Evolutionary conservation across 2,888 invertebrate genomes (phyloP).

Genomic region (Tortricodes alternella): DNA sequence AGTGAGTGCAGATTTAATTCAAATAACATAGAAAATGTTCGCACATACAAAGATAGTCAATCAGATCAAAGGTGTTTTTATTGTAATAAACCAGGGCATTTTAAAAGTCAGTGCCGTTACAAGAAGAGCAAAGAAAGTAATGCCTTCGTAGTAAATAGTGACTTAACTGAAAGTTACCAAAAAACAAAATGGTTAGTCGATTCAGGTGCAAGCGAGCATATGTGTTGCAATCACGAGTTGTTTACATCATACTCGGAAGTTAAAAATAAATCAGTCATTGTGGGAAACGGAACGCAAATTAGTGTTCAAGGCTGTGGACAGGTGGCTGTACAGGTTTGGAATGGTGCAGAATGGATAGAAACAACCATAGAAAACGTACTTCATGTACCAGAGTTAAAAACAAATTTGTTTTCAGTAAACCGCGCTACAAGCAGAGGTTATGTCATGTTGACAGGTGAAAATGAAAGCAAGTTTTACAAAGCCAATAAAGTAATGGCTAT

Average conservation of each 20-base stretch:
- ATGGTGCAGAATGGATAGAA: slow-evolving; percentile 37
- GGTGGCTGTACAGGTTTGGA: slow-evolving; percentile 34
- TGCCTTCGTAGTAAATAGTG: slow-evolving; percentile 32
- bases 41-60: neutral
- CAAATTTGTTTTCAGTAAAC: slow-evolving; percentile 37
- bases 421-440: slow-evolving; percentile 35
- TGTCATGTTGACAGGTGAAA: slow-evolving; percentile 35
- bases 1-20: slow-evolving; percentile 21
- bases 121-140: slow-evolving; percentile 29
- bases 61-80: slow-evolving; percentile 23
- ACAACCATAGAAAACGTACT: slow-evolving; percentile 39
- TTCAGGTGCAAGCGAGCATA: slow-evolving; percentile 37
- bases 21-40: neutral
- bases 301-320: slow-evolving; percentile 34
- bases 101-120: slow-evolving; percentile 24
- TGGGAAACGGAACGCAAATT: slow-evolving; percentile 35
- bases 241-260: slow-evolving; percentile 31
- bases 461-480: slow-evolving; percentile 21
- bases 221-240: slow-evolving; percentile 34
- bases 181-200: slow-evolving; percentile 37
- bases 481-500: slow-evolving; percentile 1
- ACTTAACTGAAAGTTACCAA: slow-evolving; percentile 4
- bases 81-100: slow-evolving; percentile 33
- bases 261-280: slow-evolving; percentile 28
- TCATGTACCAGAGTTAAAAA: slow-evolving; percentile 36